Evolutionary conservation across 2,797 vertebrate genomes (phyloP).

Genomic region (Babyrousa celebensis): DNA sequence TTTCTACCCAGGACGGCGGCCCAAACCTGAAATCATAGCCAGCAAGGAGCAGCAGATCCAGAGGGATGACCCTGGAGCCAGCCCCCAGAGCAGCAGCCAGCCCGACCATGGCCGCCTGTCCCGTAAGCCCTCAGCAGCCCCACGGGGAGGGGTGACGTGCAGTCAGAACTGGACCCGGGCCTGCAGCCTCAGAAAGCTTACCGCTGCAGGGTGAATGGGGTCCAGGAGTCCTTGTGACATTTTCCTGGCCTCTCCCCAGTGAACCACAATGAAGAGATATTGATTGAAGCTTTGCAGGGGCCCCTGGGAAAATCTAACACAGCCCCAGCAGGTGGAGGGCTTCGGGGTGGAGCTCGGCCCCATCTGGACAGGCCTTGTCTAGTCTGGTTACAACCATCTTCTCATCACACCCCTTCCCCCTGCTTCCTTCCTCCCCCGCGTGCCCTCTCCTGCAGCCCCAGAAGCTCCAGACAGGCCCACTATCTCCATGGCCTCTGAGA

Average conservation of each 20-base stretch:
- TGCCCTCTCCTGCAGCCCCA: constrained; percentile 92
- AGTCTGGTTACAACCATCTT: accelerated
- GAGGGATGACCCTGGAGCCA: constrained; percentile 90
- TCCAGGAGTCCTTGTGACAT: not conserved
- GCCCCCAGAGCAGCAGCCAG: constrained; percentile 93
- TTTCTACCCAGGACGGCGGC: constrained; percentile 90
- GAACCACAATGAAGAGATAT: not conserved
- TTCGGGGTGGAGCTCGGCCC: not conserved
- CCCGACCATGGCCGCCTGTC: constrained; percentile 95
- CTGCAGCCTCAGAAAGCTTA: not conserved
- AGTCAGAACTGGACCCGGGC: not conserved
- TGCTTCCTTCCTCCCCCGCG: accelerated
- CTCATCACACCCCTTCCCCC: not conserved
- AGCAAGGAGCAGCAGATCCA: constrained; percentile 93
- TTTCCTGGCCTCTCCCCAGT: not conserved
- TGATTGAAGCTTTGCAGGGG: not conserved
- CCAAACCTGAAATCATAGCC: constrained; percentile 92
- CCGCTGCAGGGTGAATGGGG: not conserved
- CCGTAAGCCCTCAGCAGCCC: constrained; percentile 92
- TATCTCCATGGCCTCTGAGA: constrained; percentile 97
- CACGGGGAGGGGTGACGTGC: accelerated
- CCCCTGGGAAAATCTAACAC: not conserved
- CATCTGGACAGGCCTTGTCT: not conserved
- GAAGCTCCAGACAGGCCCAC: constrained; percentile 99
- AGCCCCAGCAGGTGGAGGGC: not conserved